Evolutionary conservation across 2,113 vertebrate species (phyloP).

Genomic region (Amphiprion ocellaris): DNA sequence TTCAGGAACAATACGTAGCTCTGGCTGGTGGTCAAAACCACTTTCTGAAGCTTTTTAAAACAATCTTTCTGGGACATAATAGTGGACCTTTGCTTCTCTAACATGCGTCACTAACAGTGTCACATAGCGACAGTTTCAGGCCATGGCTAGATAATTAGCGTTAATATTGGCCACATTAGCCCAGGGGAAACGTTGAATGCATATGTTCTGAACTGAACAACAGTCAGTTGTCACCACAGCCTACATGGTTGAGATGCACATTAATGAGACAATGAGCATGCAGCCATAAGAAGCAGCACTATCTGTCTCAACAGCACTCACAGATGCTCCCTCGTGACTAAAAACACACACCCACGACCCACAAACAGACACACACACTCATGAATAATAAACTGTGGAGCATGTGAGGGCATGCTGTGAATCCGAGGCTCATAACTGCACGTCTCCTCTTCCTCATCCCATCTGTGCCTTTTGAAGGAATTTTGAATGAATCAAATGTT

Average conservation of each 20-base stretch:
- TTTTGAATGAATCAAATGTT: conserved; percentile 2
- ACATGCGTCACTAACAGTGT: conserved; percentile 21
- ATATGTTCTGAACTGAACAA: conserved; percentile 42
- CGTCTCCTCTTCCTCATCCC: conserved; percentile 26
- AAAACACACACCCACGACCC: conserved; percentile 30
- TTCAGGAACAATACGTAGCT: background rate
- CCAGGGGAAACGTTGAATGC: conserved; percentile 33
- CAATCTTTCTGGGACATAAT: conserved; percentile 3
- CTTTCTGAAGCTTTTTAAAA: background rate
- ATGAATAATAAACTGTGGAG: conserved; percentile 52
- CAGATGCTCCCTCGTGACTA: conserved; percentile 22
- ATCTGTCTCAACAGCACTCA: conserved; percentile 11
- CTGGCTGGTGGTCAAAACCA: conserved; percentile 30
- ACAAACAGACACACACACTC: conserved; percentile 31
- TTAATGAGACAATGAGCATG: conserved; percentile 20
- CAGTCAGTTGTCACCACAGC: background rate
- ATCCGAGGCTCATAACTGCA: conserved; percentile 12
- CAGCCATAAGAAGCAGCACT: conserved; percentile 1
- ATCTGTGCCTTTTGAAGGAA: conserved; percentile 1
- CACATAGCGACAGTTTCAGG: conserved; percentile 18
- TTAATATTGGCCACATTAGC: conserved; percentile 35
- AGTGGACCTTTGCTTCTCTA: conserved; percentile 13
- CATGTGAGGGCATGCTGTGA: conserved; percentile 12
- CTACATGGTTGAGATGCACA: conserved; percentile 17
- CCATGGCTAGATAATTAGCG: conserved; percentile 31